Conservation (phyloP, 1,140 invertebrate genomes). For the Drosophila repletoides region DNA sequence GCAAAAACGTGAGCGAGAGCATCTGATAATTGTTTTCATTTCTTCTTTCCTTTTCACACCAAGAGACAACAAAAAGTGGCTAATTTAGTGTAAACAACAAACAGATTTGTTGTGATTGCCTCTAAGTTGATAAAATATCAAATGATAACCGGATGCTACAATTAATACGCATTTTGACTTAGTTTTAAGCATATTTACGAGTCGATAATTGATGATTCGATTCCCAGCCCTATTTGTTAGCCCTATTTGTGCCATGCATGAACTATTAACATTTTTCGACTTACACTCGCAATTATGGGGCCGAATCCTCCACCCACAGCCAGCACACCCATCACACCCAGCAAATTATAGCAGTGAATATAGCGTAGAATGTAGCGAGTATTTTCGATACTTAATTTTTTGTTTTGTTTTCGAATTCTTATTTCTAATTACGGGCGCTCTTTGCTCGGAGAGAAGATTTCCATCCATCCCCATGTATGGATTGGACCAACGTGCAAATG, state of each 20-base stretch:
- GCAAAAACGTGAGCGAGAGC: constrained; percentile 75
- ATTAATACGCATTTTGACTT: not conserved
- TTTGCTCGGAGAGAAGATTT: constrained; percentile 47
- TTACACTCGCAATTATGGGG: constrained; percentile 49
- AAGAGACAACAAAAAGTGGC: not conserved
- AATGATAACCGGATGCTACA: constrained; percentile 25
- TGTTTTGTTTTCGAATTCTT: constrained; percentile 61
- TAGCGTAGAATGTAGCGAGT: constrained; percentile 12
- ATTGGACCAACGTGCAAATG: constrained; percentile 79
- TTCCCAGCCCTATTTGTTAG: constrained; percentile 20
- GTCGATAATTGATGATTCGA: constrained; percentile 12
- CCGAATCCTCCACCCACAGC: constrained; percentile 17
- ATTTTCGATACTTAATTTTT: constrained; percentile 51
- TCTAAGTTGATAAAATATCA: constrained; percentile 7
- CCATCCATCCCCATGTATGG: constrained; percentile 75
- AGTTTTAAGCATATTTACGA: constrained; percentile 9
- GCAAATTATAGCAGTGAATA: constrained; percentile 52
- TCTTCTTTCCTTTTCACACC: constrained; percentile 34
- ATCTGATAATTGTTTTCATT: constrained; percentile 53
- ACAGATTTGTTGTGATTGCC: constrained; percentile 48
- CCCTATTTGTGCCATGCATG: constrained; percentile 57
- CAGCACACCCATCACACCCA: constrained; percentile 32
- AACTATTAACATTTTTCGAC: constrained; percentile 70
- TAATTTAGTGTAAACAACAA: constrained; percentile 62
- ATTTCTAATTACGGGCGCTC: constrained; percentile 67